These are phyloP conservation scores for Characodon lateralis DNA, from an alignment of 2,797 vertebrate species.

Conservation along the genomic window DNA sequence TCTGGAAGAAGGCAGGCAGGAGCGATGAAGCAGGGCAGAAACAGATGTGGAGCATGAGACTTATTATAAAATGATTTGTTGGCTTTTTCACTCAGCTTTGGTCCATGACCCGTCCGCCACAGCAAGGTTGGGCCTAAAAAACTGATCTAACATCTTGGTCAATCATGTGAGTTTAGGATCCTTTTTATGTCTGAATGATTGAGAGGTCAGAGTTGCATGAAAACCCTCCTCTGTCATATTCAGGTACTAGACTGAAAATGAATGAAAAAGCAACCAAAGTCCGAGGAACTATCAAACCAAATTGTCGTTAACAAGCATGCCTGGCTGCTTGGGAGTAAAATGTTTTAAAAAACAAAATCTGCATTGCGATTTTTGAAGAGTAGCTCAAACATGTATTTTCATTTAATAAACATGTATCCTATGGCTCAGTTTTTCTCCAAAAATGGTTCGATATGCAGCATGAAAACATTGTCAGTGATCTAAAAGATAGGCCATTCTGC, in stretches of 20 bases:
- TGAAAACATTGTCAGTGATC: too few relatives aligned
- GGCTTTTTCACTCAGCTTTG: too few relatives aligned
- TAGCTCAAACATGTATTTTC: too few relatives aligned
- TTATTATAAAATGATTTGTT: background rate
- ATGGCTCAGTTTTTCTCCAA: too few relatives aligned
- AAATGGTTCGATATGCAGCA: too few relatives aligned
- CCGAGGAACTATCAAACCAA: background rate
- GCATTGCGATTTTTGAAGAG: too few relatives aligned
- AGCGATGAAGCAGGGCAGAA: too few relatives aligned
- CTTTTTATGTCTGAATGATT: background rate
- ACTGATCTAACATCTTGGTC: background rate
- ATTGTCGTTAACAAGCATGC: background rate
- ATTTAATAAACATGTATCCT: too few relatives aligned
- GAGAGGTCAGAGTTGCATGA: background rate
- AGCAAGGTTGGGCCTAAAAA: background rate
- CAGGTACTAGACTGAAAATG: background rate
- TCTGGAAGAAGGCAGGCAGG: constrained; percentile 65
- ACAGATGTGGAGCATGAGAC: background rate
- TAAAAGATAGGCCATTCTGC: too few relatives aligned
- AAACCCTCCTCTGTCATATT: background rate
- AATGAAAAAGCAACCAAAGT: background rate
- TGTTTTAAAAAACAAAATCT: background rate
- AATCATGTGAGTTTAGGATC: too few relatives aligned
- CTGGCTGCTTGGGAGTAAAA: background rate
- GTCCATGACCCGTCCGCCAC: background rate